Evolutionary conservation across 2,888 invertebrate genomes (phyloP), one percentile per base, ranked within the genome.

Genomic region (Pyrgus malvae): DNA sequence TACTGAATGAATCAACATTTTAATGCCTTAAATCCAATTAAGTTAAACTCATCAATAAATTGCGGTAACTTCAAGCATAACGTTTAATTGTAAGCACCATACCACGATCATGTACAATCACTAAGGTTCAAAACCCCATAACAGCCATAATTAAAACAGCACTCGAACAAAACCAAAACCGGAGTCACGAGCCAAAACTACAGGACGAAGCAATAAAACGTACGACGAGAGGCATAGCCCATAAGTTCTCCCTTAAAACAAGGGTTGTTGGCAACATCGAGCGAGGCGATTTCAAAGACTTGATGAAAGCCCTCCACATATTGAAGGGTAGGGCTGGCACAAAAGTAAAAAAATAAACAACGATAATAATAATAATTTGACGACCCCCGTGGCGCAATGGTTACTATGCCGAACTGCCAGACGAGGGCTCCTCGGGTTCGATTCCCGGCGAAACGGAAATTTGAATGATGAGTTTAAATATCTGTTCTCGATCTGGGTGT

Each of bases 301-400:
- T 81, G 85, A 86, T 83, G 86, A 84, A 85, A 84, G 84, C 84
- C 72, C 82, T 81, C 74, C 69, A 79, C 46, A 79, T 81, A 84
- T 80, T 73, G 80, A 71, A 70, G 71, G 70, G 60, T 70, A 87
- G 85, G 87, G 88, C 70, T 86, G 82, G 75, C 83, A 77, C 5
- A 1, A 37, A 2, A 37, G 19, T 37, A 37, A 27, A 27, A 1
- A 2, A 9, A 8, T 27, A n/a, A n/a, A n/a, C n/a, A n/a, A n/a
- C n/a, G n/a, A n/a, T n/a, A n/a, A n/a, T n/a, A n/a, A n/a, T n/a
- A n/a, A n/a, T n/a, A n/a, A n/a, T n/a, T n/a, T n/a, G n/a, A n/a
- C n/a, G n/a, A n/a, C n/a, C n/a, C n/a, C n/a, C n/a, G n/a, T n/a
- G n/a, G n/a, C n/a, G n/a, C n/a, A n/a, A n/a, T n/a, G n/a, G n/a